Evolutionary conservation across 2,113 vertebrate genomes (phyloP), one percentile per base, ranked within the genome.

Genomic region (Ranitomeya imitator): DNA sequence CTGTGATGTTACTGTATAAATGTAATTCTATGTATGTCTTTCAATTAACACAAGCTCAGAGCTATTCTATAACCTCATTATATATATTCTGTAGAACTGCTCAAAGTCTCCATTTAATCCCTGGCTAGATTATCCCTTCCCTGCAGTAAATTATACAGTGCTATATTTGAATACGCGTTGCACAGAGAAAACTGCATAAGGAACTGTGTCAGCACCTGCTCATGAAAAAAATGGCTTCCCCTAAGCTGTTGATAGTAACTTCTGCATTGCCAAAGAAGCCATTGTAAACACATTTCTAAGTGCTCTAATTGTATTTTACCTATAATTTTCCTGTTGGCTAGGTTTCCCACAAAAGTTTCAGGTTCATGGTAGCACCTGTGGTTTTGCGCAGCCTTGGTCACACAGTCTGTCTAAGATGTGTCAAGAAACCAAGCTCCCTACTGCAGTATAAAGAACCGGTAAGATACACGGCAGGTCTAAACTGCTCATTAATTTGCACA

Each of bases 401-500:
- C 54, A 85, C 16, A 59, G 51, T 31, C 52, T 74, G 52, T 85
- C 83, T 57, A 85, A 21, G 11, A 85, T 45, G 31, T 76, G 83
- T 85, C 82, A 85, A 31, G 51, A 45, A 67, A 52, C 45, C 11
- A 0, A 10, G 51, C 67, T 81, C 16, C 81, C 18, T 37, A 78
- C 59, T 63, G 67, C 54, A 69, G 45, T 57, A 52, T 61, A 9
- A 52, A 19, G 69, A 52, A 80, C 67, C 37, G 19, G 69, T 57
- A 89, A 59, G 19, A 51, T 60, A 45, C 60, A 67, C 51, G 80
- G 77, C 65, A 85, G 67, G 88, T 14, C 5, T 73, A 26, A 23
- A 67, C 19, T 1, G 63, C 31, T 73, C 26, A 77, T 89, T 85
- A 85, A 78, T 69, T 69, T 89, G 83, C 79, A 83, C 57, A 88